Evolutionary conservation across 1,140 invertebrate species (phyloP).

Genomic region (Apis florea): DNA sequence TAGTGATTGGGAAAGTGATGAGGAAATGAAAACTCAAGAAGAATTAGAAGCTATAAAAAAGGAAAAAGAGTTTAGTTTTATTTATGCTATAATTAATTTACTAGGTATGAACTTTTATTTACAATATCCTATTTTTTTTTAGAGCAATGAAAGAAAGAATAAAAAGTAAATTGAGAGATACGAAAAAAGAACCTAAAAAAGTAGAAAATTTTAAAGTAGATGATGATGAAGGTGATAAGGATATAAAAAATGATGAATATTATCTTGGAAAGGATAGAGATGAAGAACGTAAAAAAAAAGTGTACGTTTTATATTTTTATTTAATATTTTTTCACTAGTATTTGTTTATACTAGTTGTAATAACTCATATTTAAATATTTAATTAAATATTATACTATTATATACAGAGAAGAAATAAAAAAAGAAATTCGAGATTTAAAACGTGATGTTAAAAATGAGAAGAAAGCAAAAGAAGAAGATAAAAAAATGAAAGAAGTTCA

Average conservation of each 20-base stretch:
- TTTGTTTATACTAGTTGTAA: too few relatives aligned
- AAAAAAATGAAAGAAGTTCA: slow-evolving; percentile 78
- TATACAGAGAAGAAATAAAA: slow-evolving; percentile 86
- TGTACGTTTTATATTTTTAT: slow-evolving; percentile 80
- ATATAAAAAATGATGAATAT: slow-evolving; percentile 81
- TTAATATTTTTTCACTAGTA: neutral
- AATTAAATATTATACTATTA: slow-evolving; percentile 45
- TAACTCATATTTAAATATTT: slow-evolving; percentile 16
- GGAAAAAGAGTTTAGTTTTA: slow-evolving; percentile 66
- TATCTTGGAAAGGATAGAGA: slow-evolving; percentile 86
- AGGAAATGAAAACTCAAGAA: slow-evolving; percentile 70
- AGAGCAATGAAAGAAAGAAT: slow-evolving; percentile 79
- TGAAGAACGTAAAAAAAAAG: slow-evolving; percentile 84
- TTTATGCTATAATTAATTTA: neutral
- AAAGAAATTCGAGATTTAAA: slow-evolving; percentile 89
- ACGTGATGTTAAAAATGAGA: slow-evolving; percentile 84
- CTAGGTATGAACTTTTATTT: neutral
- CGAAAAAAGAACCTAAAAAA: slow-evolving; percentile 78
- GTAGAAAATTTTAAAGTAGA: slow-evolving; percentile 66
- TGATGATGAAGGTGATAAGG: slow-evolving; percentile 62
- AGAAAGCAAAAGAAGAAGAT: slow-evolving; percentile 82
- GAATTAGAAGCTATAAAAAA: slow-evolving; percentile 61
- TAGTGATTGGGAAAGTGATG: slow-evolving; percentile 64
- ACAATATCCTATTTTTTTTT: slow-evolving; percentile 27
- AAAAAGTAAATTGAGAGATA: slow-evolving; percentile 81